Evolutionary conservation across 1,140 invertebrate genomes (phyloP).

Genomic region (Bathynomus jamesi): DNA sequence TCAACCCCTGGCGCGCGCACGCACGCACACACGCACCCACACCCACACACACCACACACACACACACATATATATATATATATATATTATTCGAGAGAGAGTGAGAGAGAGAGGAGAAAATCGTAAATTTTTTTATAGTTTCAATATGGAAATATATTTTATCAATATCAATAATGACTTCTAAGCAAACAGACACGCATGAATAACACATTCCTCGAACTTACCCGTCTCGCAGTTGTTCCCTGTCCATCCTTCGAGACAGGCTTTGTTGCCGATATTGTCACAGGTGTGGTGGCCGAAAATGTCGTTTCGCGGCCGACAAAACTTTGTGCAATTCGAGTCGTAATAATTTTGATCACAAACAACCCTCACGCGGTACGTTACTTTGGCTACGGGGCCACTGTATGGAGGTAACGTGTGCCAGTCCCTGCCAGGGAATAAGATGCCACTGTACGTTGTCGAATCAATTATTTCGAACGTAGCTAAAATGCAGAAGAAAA

Average conservation of each 20-base stretch:
- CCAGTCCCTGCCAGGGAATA: conserved; percentile 79
- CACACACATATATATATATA: too few relatives aligned
- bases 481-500: neutral
- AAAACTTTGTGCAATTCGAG: conserved; percentile 46
- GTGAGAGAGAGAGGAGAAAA: too few relatives aligned
- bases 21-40: too few relatives aligned
- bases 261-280: conserved; percentile 40
- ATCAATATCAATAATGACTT: too few relatives aligned
- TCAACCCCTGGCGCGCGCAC: too few relatives aligned
- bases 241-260: conserved; percentile 49
- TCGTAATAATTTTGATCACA: conserved; percentile 47
- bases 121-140: too few relatives aligned
- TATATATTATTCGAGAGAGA: too few relatives aligned
- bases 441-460: conserved; percentile 79
- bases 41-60: too few relatives aligned
- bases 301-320: conserved; percentile 41
- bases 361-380: conserved; percentile 45
- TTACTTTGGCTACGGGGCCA: conserved; percentile 44
- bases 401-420: conserved; percentile 68
- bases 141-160: too few relatives aligned
- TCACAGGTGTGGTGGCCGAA: conserved; percentile 48
- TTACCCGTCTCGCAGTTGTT: conserved; percentile 47
- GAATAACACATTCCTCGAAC: too few relatives aligned
- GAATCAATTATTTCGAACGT: conserved; percentile 63
- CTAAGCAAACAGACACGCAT: too few relatives aligned